Evolutionary conservation across 1,140 invertebrate species (phyloP).

Genomic region (Drosophila azteca): DNA sequence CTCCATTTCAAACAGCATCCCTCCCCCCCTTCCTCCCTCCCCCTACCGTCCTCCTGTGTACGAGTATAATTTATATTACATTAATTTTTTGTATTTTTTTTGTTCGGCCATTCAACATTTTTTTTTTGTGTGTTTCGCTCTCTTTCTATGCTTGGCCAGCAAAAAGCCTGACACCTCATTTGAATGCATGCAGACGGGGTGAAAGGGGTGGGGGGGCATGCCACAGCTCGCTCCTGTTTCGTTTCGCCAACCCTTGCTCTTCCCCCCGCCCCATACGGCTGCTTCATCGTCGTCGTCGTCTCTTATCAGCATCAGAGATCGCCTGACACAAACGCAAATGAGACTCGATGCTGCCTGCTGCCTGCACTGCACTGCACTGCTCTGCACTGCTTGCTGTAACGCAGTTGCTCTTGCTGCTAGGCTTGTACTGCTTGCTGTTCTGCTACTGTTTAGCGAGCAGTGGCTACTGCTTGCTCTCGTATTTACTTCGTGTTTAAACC

Average conservation of each 20-base stretch:
- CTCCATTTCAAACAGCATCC: constrained; percentile 12
- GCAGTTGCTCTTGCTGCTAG: no score
- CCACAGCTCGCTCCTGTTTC: not conserved
- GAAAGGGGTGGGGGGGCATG: not conserved
- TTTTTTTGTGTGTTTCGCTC: not conserved
- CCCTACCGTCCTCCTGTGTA: constrained; percentile 16
- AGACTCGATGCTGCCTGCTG: no score
- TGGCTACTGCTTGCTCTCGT: no score
- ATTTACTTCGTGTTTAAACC: no score
- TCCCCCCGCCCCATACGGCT: no score
- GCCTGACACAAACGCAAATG: no score
- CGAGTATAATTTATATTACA: constrained; percentile 75
- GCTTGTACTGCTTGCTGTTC: no score
- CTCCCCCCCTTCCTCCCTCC: not conserved
- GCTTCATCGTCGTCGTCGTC: no score
- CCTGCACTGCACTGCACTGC: no score
- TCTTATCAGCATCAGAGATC: constrained; percentile 38
- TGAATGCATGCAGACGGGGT: constrained; percentile 39
- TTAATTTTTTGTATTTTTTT: constrained; percentile 48
- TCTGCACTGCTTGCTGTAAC: no score
- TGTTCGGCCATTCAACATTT: not conserved
- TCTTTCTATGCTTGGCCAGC: not conserved
- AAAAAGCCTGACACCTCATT: constrained; percentile 64
- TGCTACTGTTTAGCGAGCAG: no score
- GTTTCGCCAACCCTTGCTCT: no score